These are phyloP conservation scores for Piezodorus guildinii DNA, from an alignment of 1,140 invertebrate genomes.

Conservation along the genomic window DNA sequence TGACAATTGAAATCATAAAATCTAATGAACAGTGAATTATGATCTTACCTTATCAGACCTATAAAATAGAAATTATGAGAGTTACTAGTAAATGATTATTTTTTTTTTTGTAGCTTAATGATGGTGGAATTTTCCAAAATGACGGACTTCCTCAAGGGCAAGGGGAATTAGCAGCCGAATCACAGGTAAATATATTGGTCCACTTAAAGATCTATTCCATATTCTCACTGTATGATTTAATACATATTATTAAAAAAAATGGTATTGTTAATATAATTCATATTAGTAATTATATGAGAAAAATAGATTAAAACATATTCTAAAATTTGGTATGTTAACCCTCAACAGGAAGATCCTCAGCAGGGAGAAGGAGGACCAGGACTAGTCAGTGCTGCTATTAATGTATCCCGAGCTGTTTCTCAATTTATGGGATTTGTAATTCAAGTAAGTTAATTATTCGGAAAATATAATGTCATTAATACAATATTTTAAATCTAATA, in stretches of 20 bases:
- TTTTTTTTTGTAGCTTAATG: background rate
- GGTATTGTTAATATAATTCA: no score
- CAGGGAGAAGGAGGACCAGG: constrained; percentile 16
- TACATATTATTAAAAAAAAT: no score
- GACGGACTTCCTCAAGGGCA: background rate
- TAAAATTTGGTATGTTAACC: no score
- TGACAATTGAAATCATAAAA: no score
- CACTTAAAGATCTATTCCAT: background rate
- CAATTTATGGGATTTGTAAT: constrained; percentile 60
- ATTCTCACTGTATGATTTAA: no score
- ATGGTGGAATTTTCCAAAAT: constrained; percentile 11
- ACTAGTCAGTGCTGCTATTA: constrained; percentile 53
- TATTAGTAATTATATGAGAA: no score
- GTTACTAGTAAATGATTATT: background rate
- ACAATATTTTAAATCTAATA: no score
- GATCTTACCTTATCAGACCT: no score
- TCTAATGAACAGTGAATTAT: no score
- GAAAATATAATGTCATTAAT: no score
- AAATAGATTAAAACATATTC: no score
- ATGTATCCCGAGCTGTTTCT: constrained; percentile 57
- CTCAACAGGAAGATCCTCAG: constrained; percentile 1
- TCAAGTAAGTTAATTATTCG: constrained; percentile 39
- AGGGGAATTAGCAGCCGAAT: constrained; percentile 4
- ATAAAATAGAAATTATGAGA: no score
- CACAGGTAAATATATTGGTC: background rate